Conservation (phyloP, 1,140 invertebrate species). For the Stegodyphus dumicola region DNA sequence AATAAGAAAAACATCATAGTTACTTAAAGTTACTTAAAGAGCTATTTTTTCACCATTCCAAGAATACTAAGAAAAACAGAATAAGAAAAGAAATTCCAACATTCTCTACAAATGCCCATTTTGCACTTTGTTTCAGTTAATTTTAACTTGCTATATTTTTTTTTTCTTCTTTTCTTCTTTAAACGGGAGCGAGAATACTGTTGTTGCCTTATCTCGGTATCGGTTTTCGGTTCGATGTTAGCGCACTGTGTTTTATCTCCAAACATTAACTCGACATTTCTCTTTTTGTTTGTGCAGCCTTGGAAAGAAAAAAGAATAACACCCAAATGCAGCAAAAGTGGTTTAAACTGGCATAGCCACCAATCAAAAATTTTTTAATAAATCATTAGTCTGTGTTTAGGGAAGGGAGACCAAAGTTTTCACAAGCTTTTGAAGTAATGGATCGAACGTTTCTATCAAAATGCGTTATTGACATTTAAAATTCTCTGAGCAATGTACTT, state of each 20-base stretch:
- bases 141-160: background rate
- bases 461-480: no score
- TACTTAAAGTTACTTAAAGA: conserved; percentile 18
- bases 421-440: no score
- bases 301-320: background rate
- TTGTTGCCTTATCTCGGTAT: conserved; percentile 24
- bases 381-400: no score
- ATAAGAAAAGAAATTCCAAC: background rate
- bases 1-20: conserved; percentile 22
- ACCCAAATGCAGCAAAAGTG: no score
- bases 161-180: background rate
- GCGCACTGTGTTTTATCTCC: conserved; percentile 41
- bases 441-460: no score
- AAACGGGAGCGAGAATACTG: background rate
- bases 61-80: background rate
- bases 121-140: conserved; percentile 4
- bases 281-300: background rate
- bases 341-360: no score
- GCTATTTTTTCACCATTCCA: background rate
- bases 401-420: no score
- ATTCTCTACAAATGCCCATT: background rate
- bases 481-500: no score
- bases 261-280: conserved; percentile 29
- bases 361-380: no score
- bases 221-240: conserved; percentile 55